phyloP scores from a whole-genome alignment of 2,113 vertebrate species.

The Carollia perspicillata region DNA sequence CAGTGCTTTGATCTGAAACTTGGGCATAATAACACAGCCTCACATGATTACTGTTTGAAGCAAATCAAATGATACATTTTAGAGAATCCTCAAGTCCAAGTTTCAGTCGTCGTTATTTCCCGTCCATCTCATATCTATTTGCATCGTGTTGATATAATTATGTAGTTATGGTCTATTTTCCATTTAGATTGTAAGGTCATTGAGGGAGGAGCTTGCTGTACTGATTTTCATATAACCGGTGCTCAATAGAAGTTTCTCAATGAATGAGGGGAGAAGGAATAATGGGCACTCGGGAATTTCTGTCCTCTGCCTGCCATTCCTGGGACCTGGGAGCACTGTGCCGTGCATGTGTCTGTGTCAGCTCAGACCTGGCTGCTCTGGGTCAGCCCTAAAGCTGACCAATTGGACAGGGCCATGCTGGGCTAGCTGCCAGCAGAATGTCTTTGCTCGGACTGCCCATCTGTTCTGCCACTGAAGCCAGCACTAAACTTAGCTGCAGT shows the following conservation, averaged over 20 bases:
- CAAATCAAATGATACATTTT: neutral
- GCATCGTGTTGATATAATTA: neutral
- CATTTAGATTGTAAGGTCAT: neutral
- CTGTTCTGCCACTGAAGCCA: conserved; percentile 50
- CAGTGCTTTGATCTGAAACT: neutral
- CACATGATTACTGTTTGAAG: neutral
- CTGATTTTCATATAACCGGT: neutral
- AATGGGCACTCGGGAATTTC: neutral
- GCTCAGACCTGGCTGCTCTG: neutral
- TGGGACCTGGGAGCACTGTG: neutral
- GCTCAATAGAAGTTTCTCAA: neutral
- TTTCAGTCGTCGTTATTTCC: neutral
- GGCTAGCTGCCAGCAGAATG: conserved; percentile 2
- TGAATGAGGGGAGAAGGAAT: neutral
- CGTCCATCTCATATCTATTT: neutral
- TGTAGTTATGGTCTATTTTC: neutral
- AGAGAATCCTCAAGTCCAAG: neutral
- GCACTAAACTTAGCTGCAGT: conserved; percentile 59
- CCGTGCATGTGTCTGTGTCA: neutral
- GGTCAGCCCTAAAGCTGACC: neutral
- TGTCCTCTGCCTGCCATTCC: neutral
- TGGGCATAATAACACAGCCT: neutral
- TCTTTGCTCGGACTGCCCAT: conserved; percentile 38
- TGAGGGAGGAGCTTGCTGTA: neutral
- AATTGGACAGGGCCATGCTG: neutral